Evolutionary conservation across 2,113 vertebrate genomes (phyloP).

Genomic region (Nyctereutes procyonoides): DNA sequence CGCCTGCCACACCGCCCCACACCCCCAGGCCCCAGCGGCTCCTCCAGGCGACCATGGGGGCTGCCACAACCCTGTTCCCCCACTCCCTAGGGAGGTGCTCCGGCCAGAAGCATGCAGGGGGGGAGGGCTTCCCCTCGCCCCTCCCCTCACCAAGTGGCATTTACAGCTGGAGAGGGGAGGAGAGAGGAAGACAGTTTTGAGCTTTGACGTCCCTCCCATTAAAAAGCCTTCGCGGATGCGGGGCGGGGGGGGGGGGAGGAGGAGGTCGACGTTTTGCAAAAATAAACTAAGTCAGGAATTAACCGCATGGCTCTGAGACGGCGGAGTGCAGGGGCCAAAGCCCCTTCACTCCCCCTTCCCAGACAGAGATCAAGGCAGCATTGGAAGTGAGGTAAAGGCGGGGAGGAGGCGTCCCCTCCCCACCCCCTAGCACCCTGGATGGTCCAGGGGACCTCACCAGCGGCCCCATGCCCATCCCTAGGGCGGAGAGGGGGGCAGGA

Average conservation of each 20-base stretch:
- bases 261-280: constrained; percentile 77
- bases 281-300: constrained; percentile 80
- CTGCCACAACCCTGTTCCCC: constrained; percentile 5
- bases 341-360: constrained; percentile 68
- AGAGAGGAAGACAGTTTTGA: constrained; percentile 72
- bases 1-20: constrained; percentile 74
- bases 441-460: constrained; percentile 81
- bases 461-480: constrained; percentile 72
- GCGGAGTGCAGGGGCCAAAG: constrained; percentile 24
- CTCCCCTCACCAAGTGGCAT: constrained; percentile 63
- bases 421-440: constrained; percentile 83
- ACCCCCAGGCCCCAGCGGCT: constrained; percentile 33
- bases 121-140: constrained; percentile 60
- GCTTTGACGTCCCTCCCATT: constrained; percentile 76
- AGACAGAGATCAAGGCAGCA: constrained; percentile 81
- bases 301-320: constrained; percentile 79
- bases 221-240: constrained; percentile 78
- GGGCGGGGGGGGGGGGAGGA: background rate
- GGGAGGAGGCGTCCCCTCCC: constrained; percentile 70
- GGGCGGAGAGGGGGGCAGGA: constrained; percentile 58
- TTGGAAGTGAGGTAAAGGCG: constrained; percentile 83
- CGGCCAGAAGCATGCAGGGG: constrained; percentile 78
- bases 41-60: constrained; percentile 46
- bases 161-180: constrained; percentile 62
- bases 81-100: constrained; percentile 64